Base-by-base conservation (phyloP, 2,113 vertebrate genomes). In the Charina bottae region DNA sequence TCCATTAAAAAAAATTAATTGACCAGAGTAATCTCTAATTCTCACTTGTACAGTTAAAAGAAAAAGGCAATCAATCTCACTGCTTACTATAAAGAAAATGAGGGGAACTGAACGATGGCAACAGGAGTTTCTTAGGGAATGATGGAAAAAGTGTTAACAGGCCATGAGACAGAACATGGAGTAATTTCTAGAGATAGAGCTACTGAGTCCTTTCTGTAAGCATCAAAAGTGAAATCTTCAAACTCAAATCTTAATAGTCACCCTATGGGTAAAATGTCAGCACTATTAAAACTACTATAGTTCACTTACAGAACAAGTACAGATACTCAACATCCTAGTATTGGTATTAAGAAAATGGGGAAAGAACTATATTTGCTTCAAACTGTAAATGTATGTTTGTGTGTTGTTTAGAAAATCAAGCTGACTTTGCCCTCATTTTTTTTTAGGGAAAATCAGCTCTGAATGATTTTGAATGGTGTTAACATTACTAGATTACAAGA, bases 401-500 rank as follows among this genome's bases (percentile, higher is more conserved):
- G 83, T 53, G 42, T 8, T 17, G 89, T 26, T 83, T 94, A 21
- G 94, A 64, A 94, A 94, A 95, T 26, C 4, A 95, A 62, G 54
- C 49, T 93, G 89, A 59, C 89, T 83, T 90, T 91, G 72, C 2
- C 13, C 89, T 53, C 54, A 89, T 49, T n/a, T 68, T 68, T 68
- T 68, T 68, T 33, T 17, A 2, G 13, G 64, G 15, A 33, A 72
- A 72, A 72, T 72, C 13, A 72, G 33, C 17, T 72, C 15, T 37
- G 15, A 37, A 72, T 72, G 19, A 15, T 33, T 37, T 72, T 10
- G 83, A 60, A 91, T 0, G 13, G 37, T 88, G 78, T 62, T 72
- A 85, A 90, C 89, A 60, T 92, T 97, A 96, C 85, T 55, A 96
- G 97, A 97, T 98, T 97, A 97, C 97, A 93, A 93, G 94, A 97